Conservation (phyloP, 2,797 vertebrate genomes). For the Valencia hispanica region DNA sequence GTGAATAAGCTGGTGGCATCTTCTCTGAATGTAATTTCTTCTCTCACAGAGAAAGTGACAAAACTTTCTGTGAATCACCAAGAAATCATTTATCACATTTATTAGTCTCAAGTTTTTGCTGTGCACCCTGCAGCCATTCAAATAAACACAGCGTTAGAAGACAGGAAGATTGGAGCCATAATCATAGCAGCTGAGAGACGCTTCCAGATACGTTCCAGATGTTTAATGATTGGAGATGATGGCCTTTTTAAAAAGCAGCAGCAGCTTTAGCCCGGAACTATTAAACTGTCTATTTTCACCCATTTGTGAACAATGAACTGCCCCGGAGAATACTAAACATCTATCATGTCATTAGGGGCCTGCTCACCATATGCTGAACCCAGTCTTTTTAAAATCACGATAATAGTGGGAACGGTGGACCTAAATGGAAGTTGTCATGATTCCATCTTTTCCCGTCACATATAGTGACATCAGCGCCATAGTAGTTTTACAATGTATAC, state of each 20-base stretch:
- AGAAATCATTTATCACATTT: constrained; percentile 59
- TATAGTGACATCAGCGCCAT: constrained; percentile 52
- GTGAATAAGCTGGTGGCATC: constrained; percentile 32
- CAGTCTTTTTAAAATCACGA: constrained; percentile 41
- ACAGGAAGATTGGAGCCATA: constrained; percentile 25
- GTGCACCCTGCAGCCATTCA: constrained; percentile 47
- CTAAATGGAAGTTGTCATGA: constrained; percentile 51
- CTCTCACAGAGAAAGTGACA: constrained; percentile 20
- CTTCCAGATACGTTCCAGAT: constrained; percentile 63
- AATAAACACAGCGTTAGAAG: constrained; percentile 55
- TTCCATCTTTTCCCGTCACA: constrained; percentile 66
- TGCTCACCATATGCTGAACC: constrained; percentile 63
- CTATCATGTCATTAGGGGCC: constrained; percentile 63
- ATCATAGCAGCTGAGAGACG: constrained; percentile 39
- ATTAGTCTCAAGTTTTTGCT: constrained; percentile 51
- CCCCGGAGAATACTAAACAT: constrained; percentile 61
- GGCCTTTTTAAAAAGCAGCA: constrained; percentile 56
- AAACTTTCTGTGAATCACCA: constrained; percentile 44
- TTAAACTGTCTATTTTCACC: constrained; percentile 60
- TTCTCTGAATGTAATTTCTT: constrained; percentile 55
- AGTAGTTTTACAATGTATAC: constrained; percentile 51
- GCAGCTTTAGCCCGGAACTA: constrained; percentile 43
- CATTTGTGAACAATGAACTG: constrained; percentile 62
- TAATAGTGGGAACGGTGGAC: constrained; percentile 31
- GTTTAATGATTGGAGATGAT: constrained; percentile 75